Evolutionary conservation across 2,113 vertebrate genomes (phyloP), one percentile per base, ranked within the genome.

Genomic region (Chloebia gouldiae): DNA sequence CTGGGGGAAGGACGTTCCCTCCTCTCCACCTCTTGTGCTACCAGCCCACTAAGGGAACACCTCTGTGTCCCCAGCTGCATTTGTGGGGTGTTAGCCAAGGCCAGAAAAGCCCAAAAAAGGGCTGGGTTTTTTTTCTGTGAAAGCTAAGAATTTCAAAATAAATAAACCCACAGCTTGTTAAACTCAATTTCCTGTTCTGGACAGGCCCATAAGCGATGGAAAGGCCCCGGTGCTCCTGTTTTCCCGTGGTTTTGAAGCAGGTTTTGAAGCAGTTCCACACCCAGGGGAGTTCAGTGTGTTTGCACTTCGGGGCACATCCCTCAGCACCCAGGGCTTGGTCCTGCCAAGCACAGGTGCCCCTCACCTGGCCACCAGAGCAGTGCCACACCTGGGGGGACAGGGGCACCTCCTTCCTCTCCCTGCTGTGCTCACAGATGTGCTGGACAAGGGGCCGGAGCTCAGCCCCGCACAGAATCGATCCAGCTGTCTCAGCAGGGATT

Each of bases 401-500:
- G 16, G 70, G 8, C 30, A 49, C 14, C 54, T 54, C n/a, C 54
- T 3, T 23, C 35, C 64, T 15, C 20, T 49, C 11, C 53, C 86
- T 21, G 16, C 53, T 2, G 21, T 1, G 59, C 65, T 16, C 65
- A 4, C 0, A 1, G 14, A 6, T 3, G 14, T 12, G 37, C 54
- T 22, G 59, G 14, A 10, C 9, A 5, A 15, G 13, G 60, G 51
- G 33, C 15, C 15, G 9, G 69, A 60, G 78, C 53, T 75, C 86
- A 81, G 45, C 45, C 78, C 10, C 87, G 4, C n/a, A 2, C 0
- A 3, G 35, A 13, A 33, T 5, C 24, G 1, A 30, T 0, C 53
- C 4, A 8, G 4, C 23, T 3, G 7, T 4, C 53, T 6, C 54
- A 10, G 1, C 0, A 0, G 63, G 63, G 63, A 50, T 42, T 83